Evolutionary conservation across 2,888 invertebrate species (phyloP).

Genomic region (Teleogryllus oceanicus): DNA sequence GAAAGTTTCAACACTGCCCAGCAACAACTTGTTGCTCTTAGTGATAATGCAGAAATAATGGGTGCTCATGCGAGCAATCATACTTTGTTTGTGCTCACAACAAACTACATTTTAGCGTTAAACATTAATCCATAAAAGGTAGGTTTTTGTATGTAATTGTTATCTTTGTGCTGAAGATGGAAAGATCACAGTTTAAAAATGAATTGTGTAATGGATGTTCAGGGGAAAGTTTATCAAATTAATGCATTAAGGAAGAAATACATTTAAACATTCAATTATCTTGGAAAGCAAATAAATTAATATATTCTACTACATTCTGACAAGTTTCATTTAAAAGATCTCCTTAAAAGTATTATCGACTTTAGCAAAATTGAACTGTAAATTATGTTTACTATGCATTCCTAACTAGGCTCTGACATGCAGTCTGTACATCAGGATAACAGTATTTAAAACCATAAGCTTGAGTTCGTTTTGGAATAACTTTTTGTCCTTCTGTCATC

Average conservation of each 20-base stretch:
- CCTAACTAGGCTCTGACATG: conserved; percentile 53
- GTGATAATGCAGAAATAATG: conserved; percentile 64
- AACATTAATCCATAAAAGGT: conserved; percentile 29
- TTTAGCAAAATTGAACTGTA: not conserved
- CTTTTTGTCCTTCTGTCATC: conserved; percentile 82
- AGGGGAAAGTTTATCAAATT: too few relatives aligned
- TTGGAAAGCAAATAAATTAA: too few relatives aligned
- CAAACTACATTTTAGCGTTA: conserved; percentile 43
- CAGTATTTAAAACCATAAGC: conserved; percentile 75
- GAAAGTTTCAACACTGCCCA: conserved; percentile 61
- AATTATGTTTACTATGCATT: conserved; percentile 11
- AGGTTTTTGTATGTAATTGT: not conserved
- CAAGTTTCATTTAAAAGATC: too few relatives aligned
- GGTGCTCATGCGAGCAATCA: conserved; percentile 67
- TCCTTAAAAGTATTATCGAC: too few relatives aligned
- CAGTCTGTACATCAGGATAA: conserved; percentile 68
- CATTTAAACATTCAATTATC: too few relatives aligned
- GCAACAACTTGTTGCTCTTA: conserved; percentile 70
- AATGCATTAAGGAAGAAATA: too few relatives aligned
- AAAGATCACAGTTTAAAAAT: not conserved
- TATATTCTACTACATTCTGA: too few relatives aligned
- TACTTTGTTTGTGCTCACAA: conserved; percentile 63
- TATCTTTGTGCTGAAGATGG: not conserved
- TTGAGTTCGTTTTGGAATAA: conserved; percentile 70
- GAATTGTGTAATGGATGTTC: too few relatives aligned